Percentiles rank a stretch among this genome's conserved stretches.
Evolutionary conservation across 2,113 vertebrate genomes (phyloP).

Genomic region (Alethe diademata): DNA sequence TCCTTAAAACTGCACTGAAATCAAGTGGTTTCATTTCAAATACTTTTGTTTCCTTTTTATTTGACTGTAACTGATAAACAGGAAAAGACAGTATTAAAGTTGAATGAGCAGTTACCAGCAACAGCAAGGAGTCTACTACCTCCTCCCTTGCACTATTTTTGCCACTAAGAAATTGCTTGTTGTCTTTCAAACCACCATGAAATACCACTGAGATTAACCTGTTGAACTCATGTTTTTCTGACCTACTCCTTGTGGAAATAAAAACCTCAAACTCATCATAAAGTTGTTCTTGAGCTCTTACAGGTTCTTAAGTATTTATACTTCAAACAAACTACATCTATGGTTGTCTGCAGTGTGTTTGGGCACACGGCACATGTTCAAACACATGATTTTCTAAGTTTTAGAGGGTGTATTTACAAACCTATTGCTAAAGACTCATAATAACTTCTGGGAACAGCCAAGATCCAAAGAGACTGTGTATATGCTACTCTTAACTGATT

Average conservation of each 20-base stretch:
- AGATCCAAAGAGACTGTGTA: background rate
- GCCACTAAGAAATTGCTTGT: background rate
- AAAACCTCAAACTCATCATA: background rate
- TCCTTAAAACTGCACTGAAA: background rate
- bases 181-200: background rate
- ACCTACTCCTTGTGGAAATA: background rate
- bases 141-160: slow-evolving; percentile 31
- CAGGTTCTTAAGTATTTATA: background rate
- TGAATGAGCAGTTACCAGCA: slow-evolving; percentile 28
- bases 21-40: background rate
- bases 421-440: background rate
- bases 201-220: background rate
- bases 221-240: background rate
- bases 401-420: background rate
- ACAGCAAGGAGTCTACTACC: background rate
- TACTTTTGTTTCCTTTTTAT: slow-evolving; percentile 3
- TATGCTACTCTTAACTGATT: background rate
- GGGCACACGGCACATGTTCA: background rate
- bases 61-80: slow-evolving; percentile 11
- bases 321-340: background rate
- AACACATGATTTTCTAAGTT: background rate
- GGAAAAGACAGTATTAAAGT: background rate
- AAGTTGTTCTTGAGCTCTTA: background rate
- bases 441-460: background rate
- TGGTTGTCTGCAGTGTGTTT: background rate